These are phyloP conservation scores for Capitella teleta DNA, from an alignment of 1,140 invertebrate genomes.

Conservation along the genomic window DNA sequence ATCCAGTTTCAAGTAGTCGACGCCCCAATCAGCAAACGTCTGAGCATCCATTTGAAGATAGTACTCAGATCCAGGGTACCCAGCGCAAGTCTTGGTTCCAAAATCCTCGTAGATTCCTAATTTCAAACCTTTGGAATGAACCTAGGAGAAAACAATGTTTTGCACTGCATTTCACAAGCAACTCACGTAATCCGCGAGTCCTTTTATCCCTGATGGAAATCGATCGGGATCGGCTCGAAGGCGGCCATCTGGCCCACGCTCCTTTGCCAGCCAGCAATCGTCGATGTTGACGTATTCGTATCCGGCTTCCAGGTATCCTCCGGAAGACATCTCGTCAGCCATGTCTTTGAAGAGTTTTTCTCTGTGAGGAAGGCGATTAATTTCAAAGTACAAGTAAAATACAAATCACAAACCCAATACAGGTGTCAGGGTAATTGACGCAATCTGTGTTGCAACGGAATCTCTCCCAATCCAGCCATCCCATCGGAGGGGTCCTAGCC, in stretches of 20 bases:
- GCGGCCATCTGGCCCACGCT: constrained; percentile 57
- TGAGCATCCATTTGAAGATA: constrained; percentile 73
- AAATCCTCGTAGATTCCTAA: constrained; percentile 97
- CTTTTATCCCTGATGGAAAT: constrained; percentile 82
- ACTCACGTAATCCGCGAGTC: constrained; percentile 70
- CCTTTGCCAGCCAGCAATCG: constrained; percentile 82
- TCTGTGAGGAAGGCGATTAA: constrained; percentile 45
- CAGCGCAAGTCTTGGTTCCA: constrained; percentile 85
- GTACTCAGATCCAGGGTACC: constrained; percentile 84
- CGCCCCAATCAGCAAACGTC: constrained; percentile 91
- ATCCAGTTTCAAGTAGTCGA: constrained; percentile 93
- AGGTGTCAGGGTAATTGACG: constrained; percentile 18
- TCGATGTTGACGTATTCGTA: constrained; percentile 88
- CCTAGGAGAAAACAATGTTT: constrained; percentile 49
- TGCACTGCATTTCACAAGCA: no score
- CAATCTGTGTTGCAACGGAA: constrained; percentile 19
- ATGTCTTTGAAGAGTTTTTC: constrained; percentile 80
- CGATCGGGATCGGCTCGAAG: constrained; percentile 68
- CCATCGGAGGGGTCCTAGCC: constrained; percentile 19
- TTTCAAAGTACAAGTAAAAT: background rate
- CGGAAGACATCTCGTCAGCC: constrained; percentile 73
- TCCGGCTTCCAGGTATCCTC: constrained; percentile 75
- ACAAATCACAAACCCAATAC: constrained; percentile 17
- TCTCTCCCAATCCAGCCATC: constrained; percentile 19
- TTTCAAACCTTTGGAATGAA: constrained; percentile 84